A percentile compares a stretch with the other conserved stretches of the same genome.
Evolutionary conservation across 2,888 invertebrate genomes (phyloP).

Genomic region (Scaptomyza tumidula): DNA sequence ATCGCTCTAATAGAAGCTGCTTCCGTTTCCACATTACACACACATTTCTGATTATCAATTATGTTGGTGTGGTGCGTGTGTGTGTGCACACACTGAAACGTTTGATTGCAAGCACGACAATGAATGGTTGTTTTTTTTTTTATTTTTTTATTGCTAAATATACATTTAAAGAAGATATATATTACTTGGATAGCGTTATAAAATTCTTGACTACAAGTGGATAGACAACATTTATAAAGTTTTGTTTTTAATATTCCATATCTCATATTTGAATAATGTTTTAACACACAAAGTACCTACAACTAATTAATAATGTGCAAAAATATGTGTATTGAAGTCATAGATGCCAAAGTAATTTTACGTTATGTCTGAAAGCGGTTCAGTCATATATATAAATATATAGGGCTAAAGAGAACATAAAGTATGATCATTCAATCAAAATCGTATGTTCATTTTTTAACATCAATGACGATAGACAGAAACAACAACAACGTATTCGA

Average conservation of each 20-base stretch:
- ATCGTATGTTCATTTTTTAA: constrained; percentile 67
- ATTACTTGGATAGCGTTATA: constrained; percentile 54
- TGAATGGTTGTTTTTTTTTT: constrained; percentile 14
- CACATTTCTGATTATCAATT: constrained; percentile 7
- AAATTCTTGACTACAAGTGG: constrained; percentile 58
- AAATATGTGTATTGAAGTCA: constrained; percentile 32
- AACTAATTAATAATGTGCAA: constrained; percentile 46
- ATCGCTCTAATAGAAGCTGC: constrained; percentile 30
- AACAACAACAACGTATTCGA: constrained; percentile 23
- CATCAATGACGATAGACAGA: constrained; percentile 73
- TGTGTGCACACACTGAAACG: constrained; percentile 36
- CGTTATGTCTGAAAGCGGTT: constrained; percentile 47
- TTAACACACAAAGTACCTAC: constrained; percentile 47
- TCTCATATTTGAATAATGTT: constrained; percentile 48
- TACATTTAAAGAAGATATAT: constrained; percentile 36
- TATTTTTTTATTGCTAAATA: constrained; percentile 25
- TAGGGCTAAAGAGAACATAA: constrained; percentile 29
- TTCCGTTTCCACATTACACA: constrained; percentile 37
- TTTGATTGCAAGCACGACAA: constrained; percentile 42
- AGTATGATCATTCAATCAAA: constrained; percentile 23
- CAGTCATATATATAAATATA: constrained; percentile 35
- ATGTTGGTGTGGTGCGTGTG: not conserved
- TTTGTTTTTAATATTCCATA: constrained; percentile 47
- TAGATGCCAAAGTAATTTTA: constrained; percentile 4
- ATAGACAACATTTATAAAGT: constrained; percentile 75